Percentiles rank a stretch among this genome's conserved stretches.
Conservation (phyloP, 2,113 vertebrate genomes). For the Speoplatyrhinus poulsoni region DNA sequence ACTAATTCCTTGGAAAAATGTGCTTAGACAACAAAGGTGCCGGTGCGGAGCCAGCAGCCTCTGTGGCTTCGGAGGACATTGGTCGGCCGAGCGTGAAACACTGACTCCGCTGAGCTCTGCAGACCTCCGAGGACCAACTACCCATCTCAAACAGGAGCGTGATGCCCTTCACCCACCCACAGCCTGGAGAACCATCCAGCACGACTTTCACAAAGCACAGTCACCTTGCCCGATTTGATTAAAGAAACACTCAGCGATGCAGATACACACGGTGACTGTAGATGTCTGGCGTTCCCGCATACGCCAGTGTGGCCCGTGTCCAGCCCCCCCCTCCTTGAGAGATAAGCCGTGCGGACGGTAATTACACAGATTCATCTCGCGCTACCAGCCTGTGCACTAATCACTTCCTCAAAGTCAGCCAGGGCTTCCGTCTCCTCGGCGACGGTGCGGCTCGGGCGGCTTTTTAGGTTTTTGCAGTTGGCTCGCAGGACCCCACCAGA, state of each 20-base stretch:
- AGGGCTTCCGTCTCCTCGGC: constrained; percentile 54
- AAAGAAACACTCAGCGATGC: not conserved
- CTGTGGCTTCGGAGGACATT: constrained; percentile 53
- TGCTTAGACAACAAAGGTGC: not conserved
- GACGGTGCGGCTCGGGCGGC: constrained; percentile 42
- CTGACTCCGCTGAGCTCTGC: constrained; percentile 44
- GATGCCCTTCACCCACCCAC: too few relatives aligned
- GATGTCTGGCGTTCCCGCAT: constrained; percentile 5
- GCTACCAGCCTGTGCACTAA: constrained; percentile 66
- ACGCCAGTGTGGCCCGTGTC: constrained; percentile 5
- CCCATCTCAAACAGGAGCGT: not conserved
- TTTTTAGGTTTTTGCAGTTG: constrained; percentile 55
- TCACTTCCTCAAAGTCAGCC: constrained; percentile 75
- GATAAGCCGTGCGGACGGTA: constrained; percentile 59
- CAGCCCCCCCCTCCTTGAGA: constrained; percentile 41
- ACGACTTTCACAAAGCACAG: not conserved
- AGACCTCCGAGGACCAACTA: constrained; percentile 23
- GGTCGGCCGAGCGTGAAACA: constrained; percentile 39
- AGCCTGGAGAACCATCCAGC: too few relatives aligned
- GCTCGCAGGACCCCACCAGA: constrained; percentile 51
- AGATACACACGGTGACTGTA: not conserved
- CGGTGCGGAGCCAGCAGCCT: constrained; percentile 25
- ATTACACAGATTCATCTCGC: constrained; percentile 75
- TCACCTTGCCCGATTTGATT: not conserved
- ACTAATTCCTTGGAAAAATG: constrained; percentile 2